Evolutionary conservation across 2,888 invertebrate genomes (phyloP).

Genomic region (Nebria salina): DNA sequence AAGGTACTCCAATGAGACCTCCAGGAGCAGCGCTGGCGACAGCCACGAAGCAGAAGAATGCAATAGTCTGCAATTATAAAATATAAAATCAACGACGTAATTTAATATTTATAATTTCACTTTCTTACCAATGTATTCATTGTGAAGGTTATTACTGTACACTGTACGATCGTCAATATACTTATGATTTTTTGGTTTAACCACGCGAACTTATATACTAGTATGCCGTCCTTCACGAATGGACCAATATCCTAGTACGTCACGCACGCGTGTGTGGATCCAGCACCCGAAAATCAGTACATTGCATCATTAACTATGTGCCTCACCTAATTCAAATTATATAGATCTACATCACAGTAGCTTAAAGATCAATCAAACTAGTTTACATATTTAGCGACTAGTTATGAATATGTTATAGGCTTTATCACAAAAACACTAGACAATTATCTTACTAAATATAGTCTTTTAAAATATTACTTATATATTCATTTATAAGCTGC

Average conservation of each 20-base stretch:
- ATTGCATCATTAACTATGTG: slow-evolving; percentile 30
- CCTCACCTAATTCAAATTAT: slow-evolving; percentile 42
- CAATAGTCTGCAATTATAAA: slow-evolving; percentile 32
- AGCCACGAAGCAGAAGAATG: slow-evolving; percentile 36
- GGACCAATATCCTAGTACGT: slow-evolving; percentile 13
- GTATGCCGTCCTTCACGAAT: slow-evolving; percentile 28
- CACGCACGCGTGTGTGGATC: slow-evolving; percentile 5
- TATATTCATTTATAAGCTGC: too few relatives aligned
- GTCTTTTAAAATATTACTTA: background rate
- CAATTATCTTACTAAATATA: background rate
- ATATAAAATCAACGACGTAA: background rate
- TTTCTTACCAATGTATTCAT: slow-evolving; percentile 36
- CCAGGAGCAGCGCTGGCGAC: slow-evolving; percentile 31
- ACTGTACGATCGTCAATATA: slow-evolving; percentile 15
- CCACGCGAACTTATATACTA: slow-evolving; percentile 27
- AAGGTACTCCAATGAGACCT: slow-evolving; percentile 6
- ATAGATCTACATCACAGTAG: background rate
- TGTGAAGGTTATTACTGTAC: slow-evolving; percentile 18
- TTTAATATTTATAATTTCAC: slow-evolving; percentile 11
- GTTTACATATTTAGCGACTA: slow-evolving; percentile 20
- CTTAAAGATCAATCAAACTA: slow-evolving; percentile 18
- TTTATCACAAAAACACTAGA: background rate
- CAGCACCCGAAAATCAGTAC: slow-evolving; percentile 33
- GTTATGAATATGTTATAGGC: background rate
- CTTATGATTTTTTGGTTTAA: slow-evolving; percentile 39